These are phyloP conservation scores for Megaceryle torquata DNA, from an alignment of 2,113 vertebrate species.

Conservation along the genomic window DNA sequence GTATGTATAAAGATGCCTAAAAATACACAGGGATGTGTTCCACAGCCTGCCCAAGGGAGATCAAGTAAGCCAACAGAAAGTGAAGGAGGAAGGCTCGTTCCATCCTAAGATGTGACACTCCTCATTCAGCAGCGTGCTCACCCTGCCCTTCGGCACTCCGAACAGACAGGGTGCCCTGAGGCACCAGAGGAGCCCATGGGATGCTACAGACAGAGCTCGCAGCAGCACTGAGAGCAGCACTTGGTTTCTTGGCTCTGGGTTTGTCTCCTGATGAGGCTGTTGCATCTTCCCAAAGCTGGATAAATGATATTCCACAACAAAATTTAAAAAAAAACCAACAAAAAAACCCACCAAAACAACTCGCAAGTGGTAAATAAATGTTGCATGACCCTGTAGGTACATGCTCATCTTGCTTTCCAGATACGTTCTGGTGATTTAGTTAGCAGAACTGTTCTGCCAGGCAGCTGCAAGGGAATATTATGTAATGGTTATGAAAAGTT, in stretches of 20 bases:
- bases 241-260: background rate
- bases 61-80: background rate
- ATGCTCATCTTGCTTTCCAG: background rate
- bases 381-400: constrained; percentile 5
- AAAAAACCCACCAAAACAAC: background rate
- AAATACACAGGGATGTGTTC: background rate
- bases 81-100: background rate
- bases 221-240: background rate
- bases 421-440: background rate
- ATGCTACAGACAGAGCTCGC: background rate
- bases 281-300: background rate
- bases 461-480: background rate
- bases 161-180: background rate
- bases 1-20: background rate
- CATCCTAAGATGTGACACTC: background rate
- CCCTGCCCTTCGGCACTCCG: background rate
- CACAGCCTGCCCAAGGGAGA: background rate
- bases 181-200: background rate
- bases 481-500: constrained; percentile 12
- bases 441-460: constrained; percentile 26
- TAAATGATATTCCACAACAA: background rate
- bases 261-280: background rate
- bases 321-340: background rate
- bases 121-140: fast-evolving
- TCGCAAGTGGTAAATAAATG: constrained; percentile 13